Evolutionary conservation across 2,888 invertebrate species (phyloP).

Genomic region (Hyles lineata): DNA sequence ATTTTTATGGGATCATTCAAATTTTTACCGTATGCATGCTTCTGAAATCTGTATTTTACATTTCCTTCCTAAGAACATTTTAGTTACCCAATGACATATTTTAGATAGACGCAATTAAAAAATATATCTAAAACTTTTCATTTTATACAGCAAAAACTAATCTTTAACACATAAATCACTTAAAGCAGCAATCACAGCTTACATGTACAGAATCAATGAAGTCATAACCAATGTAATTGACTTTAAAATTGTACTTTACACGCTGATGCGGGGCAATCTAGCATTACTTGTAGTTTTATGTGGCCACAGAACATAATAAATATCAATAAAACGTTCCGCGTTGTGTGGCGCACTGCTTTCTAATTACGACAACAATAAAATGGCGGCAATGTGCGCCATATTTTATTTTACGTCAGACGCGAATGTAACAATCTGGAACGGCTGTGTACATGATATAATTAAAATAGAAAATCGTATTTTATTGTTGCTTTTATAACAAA

Average conservation of each 20-base stretch:
- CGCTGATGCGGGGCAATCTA: not conserved
- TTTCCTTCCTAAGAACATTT: too few species aligned
- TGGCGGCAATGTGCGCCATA: constrained; percentile 38
- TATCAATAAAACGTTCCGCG: constrained; percentile 45
- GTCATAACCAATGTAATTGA: constrained; percentile 17
- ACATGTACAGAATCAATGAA: not conserved
- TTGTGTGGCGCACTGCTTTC: constrained; percentile 47
- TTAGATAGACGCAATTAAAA: too few species aligned
- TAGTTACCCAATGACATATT: too few species aligned
- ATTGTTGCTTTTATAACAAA: constrained; percentile 38
- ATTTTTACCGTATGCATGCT: too few species aligned
- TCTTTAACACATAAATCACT: not conserved
- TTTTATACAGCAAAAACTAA: not conserved
- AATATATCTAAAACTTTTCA: too few species aligned
- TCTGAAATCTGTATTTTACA: too few species aligned
- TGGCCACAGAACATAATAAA: constrained; percentile 32
- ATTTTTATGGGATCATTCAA: too few species aligned
- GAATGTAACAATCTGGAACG: constrained; percentile 43
- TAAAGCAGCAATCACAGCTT: not conserved
- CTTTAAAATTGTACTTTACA: constrained; percentile 3
- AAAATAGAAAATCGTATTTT: constrained; percentile 41
- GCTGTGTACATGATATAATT: constrained; percentile 42
- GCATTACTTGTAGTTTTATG: constrained; percentile 8
- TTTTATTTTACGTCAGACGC: constrained; percentile 40
- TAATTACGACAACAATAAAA: constrained; percentile 56